Evolutionary conservation across 1,140 invertebrate species (phyloP).

Genomic region (Drosophila kikkawai): DNA sequence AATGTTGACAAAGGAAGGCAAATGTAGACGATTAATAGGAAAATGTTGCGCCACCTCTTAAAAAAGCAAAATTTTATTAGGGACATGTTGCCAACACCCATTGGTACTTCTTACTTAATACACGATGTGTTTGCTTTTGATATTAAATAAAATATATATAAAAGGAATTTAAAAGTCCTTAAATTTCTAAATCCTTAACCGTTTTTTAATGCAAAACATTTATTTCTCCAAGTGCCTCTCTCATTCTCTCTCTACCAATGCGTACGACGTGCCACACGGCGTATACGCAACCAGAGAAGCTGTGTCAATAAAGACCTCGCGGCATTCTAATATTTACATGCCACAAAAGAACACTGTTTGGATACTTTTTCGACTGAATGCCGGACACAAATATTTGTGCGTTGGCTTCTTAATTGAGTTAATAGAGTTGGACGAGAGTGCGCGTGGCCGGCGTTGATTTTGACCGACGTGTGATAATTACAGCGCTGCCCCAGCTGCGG

Average conservation of each 20-base stretch:
- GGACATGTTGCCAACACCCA: not conserved
- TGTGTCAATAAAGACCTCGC: conserved; percentile 53
- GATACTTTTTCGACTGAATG: conserved; percentile 81
- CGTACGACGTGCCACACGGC: conserved; percentile 34
- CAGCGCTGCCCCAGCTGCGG: conserved; percentile 61
- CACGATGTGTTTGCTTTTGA: not conserved
- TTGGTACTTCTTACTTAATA: not conserved
- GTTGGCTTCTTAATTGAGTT: conserved; percentile 74
- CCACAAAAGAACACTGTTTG: conserved; percentile 65
- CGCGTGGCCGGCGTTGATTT: conserved; percentile 75
- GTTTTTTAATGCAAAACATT: not conserved
- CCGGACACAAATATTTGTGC: conserved; percentile 78
- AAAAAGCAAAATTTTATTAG: not conserved
- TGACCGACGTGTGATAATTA: conserved; percentile 83
- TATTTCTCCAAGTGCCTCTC: conserved; percentile 1
- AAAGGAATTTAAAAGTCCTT: too few relatives aligned
- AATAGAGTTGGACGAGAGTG: conserved; percentile 68
- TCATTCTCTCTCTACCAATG: too few relatives aligned
- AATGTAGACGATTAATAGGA: not conserved
- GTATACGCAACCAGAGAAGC: conserved; percentile 28
- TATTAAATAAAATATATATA: not conserved
- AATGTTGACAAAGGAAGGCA: not conserved
- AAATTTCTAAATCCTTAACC: too few relatives aligned
- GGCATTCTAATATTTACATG: conserved; percentile 57
- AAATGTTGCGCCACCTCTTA: not conserved